A percentile compares a stretch with the other conserved stretches of the same genome.
These are phyloP conservation scores for Ridgeia piscesae DNA, from an alignment of 1,140 invertebrate species.

Conservation along the genomic window DNA sequence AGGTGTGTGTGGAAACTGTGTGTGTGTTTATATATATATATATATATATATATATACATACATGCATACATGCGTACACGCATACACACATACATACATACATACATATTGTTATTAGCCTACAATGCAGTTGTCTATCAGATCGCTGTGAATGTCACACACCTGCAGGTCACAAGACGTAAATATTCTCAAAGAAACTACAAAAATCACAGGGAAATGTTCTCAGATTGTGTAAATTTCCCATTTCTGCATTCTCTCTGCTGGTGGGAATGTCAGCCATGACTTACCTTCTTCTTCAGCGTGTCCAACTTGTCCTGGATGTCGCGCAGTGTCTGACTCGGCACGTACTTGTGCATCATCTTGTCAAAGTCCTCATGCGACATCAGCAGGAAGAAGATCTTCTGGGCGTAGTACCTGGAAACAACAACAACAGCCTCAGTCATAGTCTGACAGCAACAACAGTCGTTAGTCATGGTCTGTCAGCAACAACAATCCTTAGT, in stretches of 20 bases:
- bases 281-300: conserved; percentile 58
- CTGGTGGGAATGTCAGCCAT: background rate
- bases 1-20: background rate
- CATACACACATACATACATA: background rate
- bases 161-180: too few relatives aligned
- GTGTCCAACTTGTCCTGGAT: conserved; percentile 70
- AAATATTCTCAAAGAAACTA: too few relatives aligned
- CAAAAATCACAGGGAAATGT: too few relatives aligned
- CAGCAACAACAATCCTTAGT: too few relatives aligned
- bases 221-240: background rate
- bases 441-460: conserved; percentile 16
- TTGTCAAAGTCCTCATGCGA: conserved; percentile 67
- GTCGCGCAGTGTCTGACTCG: conserved; percentile 66
- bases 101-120: background rate
- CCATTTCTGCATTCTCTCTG: background rate
- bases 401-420: conserved; percentile 69
- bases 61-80: background rate
- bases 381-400: conserved; percentile 66
- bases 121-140: too few relatives aligned
- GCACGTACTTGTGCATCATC: conserved; percentile 68
- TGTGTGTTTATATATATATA: background rate
- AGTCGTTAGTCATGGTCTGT: background rate
- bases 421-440: background rate
- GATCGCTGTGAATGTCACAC: too few relatives aligned
- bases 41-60: background rate